Evolutionary conservation across 2,888 invertebrate species (phyloP).

Genomic region (Pyrgus malvae): DNA sequence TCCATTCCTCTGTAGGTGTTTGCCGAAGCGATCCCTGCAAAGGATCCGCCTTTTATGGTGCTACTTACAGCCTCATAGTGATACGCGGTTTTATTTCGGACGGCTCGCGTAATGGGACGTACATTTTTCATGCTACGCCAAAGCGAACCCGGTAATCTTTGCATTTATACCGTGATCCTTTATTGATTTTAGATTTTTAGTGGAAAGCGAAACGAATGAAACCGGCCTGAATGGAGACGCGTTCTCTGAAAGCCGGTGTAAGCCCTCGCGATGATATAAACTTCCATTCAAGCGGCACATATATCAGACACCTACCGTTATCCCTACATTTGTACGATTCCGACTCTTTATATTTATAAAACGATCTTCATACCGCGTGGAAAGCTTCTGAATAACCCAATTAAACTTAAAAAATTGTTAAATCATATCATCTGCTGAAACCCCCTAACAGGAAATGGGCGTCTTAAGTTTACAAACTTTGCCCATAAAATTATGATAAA

Average conservation of each 20-base stretch:
- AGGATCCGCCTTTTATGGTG: constrained; percentile 77
- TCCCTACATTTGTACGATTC: constrained; percentile 34
- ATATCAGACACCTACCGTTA: constrained; percentile 65
- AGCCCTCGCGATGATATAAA: constrained; percentile 76
- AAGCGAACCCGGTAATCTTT: constrained; percentile 78
- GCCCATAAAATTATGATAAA: constrained; percentile 74
- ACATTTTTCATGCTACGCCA: constrained; percentile 77
- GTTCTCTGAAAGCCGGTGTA: constrained; percentile 73
- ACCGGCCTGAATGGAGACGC: constrained; percentile 76
- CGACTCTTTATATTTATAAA: constrained; percentile 28
- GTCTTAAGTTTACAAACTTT: constrained; percentile 62
- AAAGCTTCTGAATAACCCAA: constrained; percentile 33
- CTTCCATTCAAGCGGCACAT: constrained; percentile 67
- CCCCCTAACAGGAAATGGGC: constrained; percentile 63
- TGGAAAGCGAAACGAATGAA: constrained; percentile 79
- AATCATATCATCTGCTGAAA: constrained; percentile 59
- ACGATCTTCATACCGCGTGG: constrained; percentile 1
- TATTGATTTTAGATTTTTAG: constrained; percentile 83
- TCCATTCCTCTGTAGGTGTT: constrained; percentile 79
- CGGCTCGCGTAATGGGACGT: constrained; percentile 74
- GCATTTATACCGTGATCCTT: constrained; percentile 80
- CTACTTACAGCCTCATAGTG: constrained; percentile 78
- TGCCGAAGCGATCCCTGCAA: constrained; percentile 77
- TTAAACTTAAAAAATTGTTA: constrained; percentile 48
- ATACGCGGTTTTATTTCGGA: constrained; percentile 81